A percentile compares a stretch with the other conserved stretches of the same genome.
Conservation (phyloP, 2,888 invertebrate genomes). For the Acronicta aceris region DNA sequence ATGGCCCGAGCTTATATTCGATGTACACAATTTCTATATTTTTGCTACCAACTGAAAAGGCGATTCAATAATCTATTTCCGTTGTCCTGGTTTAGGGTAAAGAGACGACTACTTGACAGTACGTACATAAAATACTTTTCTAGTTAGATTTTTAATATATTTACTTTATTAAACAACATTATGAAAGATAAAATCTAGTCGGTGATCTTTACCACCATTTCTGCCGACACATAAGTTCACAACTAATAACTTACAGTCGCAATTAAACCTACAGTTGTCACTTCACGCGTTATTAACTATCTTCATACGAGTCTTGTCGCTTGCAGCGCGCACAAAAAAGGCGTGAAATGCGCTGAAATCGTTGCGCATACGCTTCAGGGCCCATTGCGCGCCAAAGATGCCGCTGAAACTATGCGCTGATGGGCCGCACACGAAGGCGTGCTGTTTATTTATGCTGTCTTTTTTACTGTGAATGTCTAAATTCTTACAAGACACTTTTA, state of each 20-base stretch:
- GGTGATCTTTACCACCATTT: slow-evolving; percentile 29
- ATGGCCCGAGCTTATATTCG: no score
- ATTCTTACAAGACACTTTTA: slow-evolving; percentile 17
- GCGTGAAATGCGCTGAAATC: slow-evolving; percentile 86
- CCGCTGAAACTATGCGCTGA: slow-evolving; percentile 81
- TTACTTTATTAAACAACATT: not conserved
- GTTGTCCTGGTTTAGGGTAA: no score
- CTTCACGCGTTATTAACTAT: slow-evolving; percentile 80
- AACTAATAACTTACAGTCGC: slow-evolving; percentile 63
- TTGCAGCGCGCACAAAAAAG: slow-evolving; percentile 74
- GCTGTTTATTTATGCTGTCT: slow-evolving; percentile 49
- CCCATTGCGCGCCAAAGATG: slow-evolving; percentile 80
- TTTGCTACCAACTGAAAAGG: no score
- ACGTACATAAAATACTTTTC: not conserved
- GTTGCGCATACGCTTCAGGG: slow-evolving; percentile 81
- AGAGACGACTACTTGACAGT: no score
- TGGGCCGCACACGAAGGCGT: slow-evolving; percentile 83
- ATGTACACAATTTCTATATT: no score
- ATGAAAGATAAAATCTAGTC: slow-evolving; percentile 3
- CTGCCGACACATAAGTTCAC: slow-evolving; percentile 40
- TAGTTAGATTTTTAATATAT: not conserved
- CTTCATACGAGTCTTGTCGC: slow-evolving; percentile 71
- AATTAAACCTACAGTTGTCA: slow-evolving; percentile 81
- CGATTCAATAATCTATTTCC: no score
- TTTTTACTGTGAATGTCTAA: slow-evolving; percentile 35